Evolutionary conservation across 1,140 invertebrate genomes (phyloP).

Genomic region (Cheumatopsyche charites): DNA sequence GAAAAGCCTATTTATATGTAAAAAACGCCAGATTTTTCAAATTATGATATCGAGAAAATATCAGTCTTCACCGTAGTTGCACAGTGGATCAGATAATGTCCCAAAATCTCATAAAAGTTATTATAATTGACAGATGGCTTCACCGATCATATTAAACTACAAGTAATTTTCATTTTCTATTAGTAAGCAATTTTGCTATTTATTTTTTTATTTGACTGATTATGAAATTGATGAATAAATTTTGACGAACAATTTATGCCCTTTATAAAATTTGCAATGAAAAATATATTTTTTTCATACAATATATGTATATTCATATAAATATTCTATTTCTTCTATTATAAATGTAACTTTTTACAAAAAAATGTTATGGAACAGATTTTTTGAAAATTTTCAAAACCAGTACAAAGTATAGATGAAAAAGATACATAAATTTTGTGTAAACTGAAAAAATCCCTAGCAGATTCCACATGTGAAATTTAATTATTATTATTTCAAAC

Average conservation of each 20-base stretch:
- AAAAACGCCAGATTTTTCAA: constrained; percentile 6
- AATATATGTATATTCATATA: constrained; percentile 19
- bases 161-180: too few relatives aligned
- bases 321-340: constrained; percentile 20
- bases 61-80: neutral
- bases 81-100: neutral
- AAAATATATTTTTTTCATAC: constrained; percentile 23
- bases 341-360: constrained; percentile 9
- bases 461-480: too few relatives aligned
- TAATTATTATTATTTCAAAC: too few relatives aligned
- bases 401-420: too few relatives aligned
- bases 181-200: too few relatives aligned
- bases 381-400: neutral
- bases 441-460: too few relatives aligned
- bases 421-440: too few relatives aligned
- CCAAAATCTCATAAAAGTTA: constrained; percentile 3
- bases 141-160: too few relatives aligned
- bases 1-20: neutral
- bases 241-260: too few relatives aligned
- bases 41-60: neutral
- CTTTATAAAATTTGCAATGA: constrained; percentile 16
- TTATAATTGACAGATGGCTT: constrained; percentile 13
- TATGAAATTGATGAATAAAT: too few relatives aligned
- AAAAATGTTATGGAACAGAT: neutral
- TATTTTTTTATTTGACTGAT: too few relatives aligned